Base-by-base conservation (phyloP, 2,888 invertebrate genomes). In the Euspilapteryx auroguttella region DNA sequence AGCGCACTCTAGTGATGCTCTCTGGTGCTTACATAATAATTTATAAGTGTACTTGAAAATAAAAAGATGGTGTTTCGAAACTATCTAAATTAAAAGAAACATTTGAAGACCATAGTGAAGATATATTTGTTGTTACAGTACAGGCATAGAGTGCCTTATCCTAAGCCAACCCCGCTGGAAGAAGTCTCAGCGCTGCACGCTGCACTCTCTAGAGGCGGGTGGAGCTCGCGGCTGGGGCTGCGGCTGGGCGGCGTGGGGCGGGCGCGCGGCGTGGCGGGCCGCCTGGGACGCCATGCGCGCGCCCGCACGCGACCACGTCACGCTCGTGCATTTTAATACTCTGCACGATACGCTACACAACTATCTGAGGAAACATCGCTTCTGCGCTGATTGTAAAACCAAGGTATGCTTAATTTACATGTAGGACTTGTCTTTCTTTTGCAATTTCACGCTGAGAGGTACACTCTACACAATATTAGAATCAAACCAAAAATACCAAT, bases 361-460 rank as follows among this genome's bases (percentile, higher is more conserved):
- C 40, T 95, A 95, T 65, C 79, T 95, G 34, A 82, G 89, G 42
- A 95, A 95, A 71, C 94, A 95, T 58, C 84, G 93, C 73, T 95
- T 95, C 65, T 95, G 95, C 54, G 85, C 87, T 2, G 95, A 95
- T 54, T 95, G 95, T 55, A 87, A 93, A 42, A 89, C 92, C 37
- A 95, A 94, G 80, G 94, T 95, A 35, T 57, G 56, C 24, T 28
- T 23, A 7, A 23, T 23, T n/a, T n/a, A n/a, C n/a, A n/a, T n/a
- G n/a, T n/a, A n/a, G n/a, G n/a, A n/a, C n/a, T n/a, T n/a, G n/a
- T n/a, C n/a, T n/a, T n/a, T n/a, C n/a, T n/a, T n/a, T n/a, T n/a
- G n/a, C n/a, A n/a, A n/a, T n/a, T n/a, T n/a, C n/a, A n/a, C n/a
- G n/a, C n/a, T n/a, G n/a, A n/a, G n/a, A n/a, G n/a, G n/a, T n/a